phyloP scores from a whole-genome alignment of 1,140 invertebrate genomes.

The Atta texana region DNA sequence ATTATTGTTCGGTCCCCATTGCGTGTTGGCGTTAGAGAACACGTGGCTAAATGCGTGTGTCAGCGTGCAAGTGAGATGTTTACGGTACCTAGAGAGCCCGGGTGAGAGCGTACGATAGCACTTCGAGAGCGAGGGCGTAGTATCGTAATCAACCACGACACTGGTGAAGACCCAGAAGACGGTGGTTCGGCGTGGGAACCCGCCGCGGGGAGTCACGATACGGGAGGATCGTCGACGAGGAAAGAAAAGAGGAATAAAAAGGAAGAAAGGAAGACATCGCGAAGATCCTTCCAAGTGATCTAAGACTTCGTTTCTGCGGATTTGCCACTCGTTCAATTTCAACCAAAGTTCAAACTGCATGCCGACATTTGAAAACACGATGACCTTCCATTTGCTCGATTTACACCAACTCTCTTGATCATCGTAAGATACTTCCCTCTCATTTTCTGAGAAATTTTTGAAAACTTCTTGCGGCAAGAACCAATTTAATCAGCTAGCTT shows the following conservation, averaged over 20 bases:
- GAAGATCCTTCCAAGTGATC: conserved; percentile 18
- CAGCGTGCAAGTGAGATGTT: conserved; percentile 73
- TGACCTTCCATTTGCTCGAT: conserved; percentile 50
- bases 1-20: conserved; percentile 50
- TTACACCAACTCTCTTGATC: background rate
- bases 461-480: background rate
- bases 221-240: conserved; percentile 64
- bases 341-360: background rate
- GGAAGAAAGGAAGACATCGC: conserved; percentile 35
- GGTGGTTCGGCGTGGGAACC: conserved; percentile 82
- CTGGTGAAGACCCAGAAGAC: conserved; percentile 76
- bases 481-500: conserved; percentile 12
- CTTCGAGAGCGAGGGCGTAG: conserved; percentile 74
- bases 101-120: conserved; percentile 51
- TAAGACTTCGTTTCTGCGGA: conserved; percentile 28
- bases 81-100: conserved; percentile 72
- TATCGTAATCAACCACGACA: conserved; percentile 82
- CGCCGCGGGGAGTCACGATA: conserved; percentile 79
- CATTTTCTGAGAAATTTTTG: background rate
- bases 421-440: background rate
- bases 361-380: conserved; percentile 48
- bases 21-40: conserved; percentile 52
- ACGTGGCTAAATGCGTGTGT: conserved; percentile 67
- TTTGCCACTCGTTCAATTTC: conserved; percentile 49
- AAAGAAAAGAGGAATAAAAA: conserved; percentile 68